Conservation (phyloP, 2,797 vertebrate species). For the Meriones psammophilus region DNA sequence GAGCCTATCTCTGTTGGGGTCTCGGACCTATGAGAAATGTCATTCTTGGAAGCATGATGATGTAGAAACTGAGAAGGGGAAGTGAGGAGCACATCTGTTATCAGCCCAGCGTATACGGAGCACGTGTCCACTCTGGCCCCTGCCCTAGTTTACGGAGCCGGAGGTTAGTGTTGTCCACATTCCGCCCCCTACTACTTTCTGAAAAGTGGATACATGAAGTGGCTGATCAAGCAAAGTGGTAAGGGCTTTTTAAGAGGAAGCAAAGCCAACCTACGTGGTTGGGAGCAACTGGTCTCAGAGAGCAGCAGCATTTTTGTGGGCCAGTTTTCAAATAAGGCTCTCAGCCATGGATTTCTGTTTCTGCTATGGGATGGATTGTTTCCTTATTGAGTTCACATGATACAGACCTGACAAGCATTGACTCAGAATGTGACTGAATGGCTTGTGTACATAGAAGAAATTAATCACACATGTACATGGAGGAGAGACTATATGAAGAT, state of each 20-base stretch:
- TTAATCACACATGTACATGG: not conserved
- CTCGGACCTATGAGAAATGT: not conserved
- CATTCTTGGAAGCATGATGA: not conserved
- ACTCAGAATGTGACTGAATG: not conserved
- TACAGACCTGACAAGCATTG: not conserved
- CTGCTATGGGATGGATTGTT: not conserved
- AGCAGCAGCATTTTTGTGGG: not conserved
- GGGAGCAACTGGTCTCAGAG: not conserved
- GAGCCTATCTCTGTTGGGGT: not conserved
- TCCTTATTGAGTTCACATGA: not conserved
- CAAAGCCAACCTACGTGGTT: not conserved
- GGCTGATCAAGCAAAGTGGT: not conserved
- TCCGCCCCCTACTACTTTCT: accelerated
- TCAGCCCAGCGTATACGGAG: not conserved
- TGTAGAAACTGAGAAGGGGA: not conserved
- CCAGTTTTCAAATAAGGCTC: not conserved
- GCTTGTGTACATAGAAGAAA: not conserved
- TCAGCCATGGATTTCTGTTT: not conserved
- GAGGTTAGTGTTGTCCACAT: not conserved
- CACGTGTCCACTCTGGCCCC: accelerated
- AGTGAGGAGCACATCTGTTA: not conserved
- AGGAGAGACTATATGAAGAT: not conserved
- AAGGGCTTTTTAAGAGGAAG: not conserved
- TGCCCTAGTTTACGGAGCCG: not conserved
- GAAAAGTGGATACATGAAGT: not conserved